phyloP scores from a whole-genome alignment of 2,888 invertebrate genomes.

The Morinoia aosen region DNA sequence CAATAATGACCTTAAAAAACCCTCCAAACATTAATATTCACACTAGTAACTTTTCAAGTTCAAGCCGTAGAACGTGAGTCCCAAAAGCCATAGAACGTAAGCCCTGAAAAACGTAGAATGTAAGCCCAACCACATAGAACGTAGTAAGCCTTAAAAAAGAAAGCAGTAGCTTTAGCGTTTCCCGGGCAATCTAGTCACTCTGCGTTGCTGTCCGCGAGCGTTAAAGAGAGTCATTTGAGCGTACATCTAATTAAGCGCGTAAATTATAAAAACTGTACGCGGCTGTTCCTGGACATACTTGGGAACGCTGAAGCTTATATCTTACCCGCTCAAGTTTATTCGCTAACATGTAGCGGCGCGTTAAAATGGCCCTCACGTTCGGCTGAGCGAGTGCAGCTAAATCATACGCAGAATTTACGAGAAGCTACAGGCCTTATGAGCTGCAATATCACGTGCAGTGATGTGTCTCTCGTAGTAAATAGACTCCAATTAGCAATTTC shows the following conservation, averaged over 20 bases:
- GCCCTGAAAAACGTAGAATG: too few relatives aligned
- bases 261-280: background rate
- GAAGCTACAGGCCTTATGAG: background rate
- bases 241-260: background rate
- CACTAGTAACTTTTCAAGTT: too few relatives aligned
- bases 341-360: background rate
- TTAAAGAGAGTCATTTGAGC: too few relatives aligned
- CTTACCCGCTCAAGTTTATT: background rate
- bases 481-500: conserved; percentile 3
- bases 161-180: background rate
- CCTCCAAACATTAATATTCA: too few relatives aligned
- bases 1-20: too few relatives aligned
- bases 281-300: background rate
- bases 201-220: too few relatives aligned
- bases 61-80: too few relatives aligned
- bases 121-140: too few relatives aligned
- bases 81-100: too few relatives aligned
- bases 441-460: background rate
- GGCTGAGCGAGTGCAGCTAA: background rate
- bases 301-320: background rate
- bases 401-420: background rate
- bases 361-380: background rate
- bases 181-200: background rate
- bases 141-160: background rate
- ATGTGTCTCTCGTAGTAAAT: background rate